phyloP scores from a whole-genome alignment of 2,797 vertebrate species.

The Tamandua tetradactyla region DNA sequence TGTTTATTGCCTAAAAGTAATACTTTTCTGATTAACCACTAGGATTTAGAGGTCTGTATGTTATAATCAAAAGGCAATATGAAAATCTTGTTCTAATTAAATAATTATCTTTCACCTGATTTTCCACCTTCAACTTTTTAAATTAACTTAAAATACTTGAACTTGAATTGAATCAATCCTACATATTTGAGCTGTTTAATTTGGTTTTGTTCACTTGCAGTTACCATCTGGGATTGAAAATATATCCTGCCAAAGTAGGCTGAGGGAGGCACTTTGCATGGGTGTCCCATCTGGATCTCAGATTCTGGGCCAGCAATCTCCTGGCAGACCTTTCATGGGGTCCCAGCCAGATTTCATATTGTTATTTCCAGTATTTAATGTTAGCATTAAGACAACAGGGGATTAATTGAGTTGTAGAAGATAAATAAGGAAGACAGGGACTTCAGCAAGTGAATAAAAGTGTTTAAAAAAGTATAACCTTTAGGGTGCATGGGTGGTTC shows the following conservation, averaged over 20 bases:
- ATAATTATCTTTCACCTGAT: neutral
- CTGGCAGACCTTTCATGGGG: conserved; percentile 27
- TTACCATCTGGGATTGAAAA: conserved; percentile 65
- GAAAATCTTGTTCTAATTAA: neutral
- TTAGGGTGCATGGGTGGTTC: too few species aligned
- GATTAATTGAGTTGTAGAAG: neutral
- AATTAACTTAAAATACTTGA: conserved; percentile 27
- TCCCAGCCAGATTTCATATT: neutral
- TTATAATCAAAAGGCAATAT: neutral
- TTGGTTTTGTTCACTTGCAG: conserved; percentile 69
- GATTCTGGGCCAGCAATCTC: conserved; percentile 48
- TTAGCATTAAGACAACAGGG: conserved; percentile 9
- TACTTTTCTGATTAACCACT: neutral
- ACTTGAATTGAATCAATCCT: conserved; percentile 12
- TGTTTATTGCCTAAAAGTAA: neutral
- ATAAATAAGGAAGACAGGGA: neutral
- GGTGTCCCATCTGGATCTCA: conserved; percentile 63
- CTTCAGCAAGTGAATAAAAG: neutral
- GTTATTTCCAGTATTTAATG: conserved; percentile 41
- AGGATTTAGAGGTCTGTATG: neutral
- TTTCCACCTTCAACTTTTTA: conserved; percentile 29
- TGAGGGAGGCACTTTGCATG: neutral
- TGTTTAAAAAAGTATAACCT: neutral
- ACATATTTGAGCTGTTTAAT: conserved; percentile 33
- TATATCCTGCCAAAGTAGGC: conserved; percentile 52